A percentile compares a stretch with the other conserved stretches of the same genome.
phyloP scores from a whole-genome alignment of 1,140 invertebrate species.

The Habropoda laboriosa region DNA sequence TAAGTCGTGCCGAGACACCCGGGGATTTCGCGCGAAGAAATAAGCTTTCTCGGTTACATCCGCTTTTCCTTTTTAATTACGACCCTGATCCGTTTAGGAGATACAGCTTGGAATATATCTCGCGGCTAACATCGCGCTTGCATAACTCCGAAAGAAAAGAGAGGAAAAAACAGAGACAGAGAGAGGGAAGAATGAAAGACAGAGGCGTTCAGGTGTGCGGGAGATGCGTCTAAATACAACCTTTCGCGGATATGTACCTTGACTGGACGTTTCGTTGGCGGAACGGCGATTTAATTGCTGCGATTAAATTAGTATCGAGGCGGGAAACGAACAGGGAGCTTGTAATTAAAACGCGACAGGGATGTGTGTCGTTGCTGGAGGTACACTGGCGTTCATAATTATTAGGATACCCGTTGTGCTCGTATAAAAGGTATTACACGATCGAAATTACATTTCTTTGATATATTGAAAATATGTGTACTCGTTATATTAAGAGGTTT shows the following conservation, averaged over 20 bases:
- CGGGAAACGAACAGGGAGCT: neutral
- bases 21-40: slow-evolving; percentile 42
- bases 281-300: neutral
- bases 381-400: too few relatives aligned
- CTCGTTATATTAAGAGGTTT: too few relatives aligned
- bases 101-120: neutral
- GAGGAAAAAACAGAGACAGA: too few relatives aligned
- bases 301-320: neutral
- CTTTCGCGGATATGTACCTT: neutral
- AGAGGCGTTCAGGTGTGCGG: too few relatives aligned
- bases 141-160: too few relatives aligned
- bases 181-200: neutral
- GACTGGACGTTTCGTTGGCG: neutral
- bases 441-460: too few relatives aligned
- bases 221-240: neutral
- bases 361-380: neutral
- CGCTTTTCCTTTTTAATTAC: slow-evolving; percentile 35
- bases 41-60: slow-evolving; percentile 37
- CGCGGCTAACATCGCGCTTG: too few relatives aligned
- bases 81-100: slow-evolving; percentile 19
- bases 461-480: too few relatives aligned
- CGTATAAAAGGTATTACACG: too few relatives aligned
- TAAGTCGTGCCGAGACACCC: slow-evolving; percentile 40
- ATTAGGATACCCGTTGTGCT: too few relatives aligned
- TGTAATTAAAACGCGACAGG: neutral